A percentile compares a stretch with the other conserved stretches of the same genome.
phyloP scores from a whole-genome alignment of 2,797 vertebrate species.

The Acrossocheilus fasciatus region DNA sequence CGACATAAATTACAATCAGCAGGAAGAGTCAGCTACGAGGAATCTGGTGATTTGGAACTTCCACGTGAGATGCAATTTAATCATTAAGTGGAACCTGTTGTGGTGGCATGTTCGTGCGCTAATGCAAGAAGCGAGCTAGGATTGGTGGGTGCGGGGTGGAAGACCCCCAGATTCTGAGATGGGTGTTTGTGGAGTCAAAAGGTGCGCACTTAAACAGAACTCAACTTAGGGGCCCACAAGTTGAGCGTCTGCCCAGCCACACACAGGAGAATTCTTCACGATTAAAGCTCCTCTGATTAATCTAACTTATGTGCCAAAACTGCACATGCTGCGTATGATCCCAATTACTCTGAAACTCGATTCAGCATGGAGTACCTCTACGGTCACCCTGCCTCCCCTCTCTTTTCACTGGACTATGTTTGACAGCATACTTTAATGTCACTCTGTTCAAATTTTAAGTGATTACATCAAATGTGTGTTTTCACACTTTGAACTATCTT shows the following conservation, averaged over 20 bases:
- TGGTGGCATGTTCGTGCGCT: constrained; percentile 69
- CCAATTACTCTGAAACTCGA: constrained; percentile 90
- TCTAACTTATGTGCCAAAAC: constrained; percentile 83
- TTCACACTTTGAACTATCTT: constrained; percentile 13
- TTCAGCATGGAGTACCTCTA: constrained; percentile 81
- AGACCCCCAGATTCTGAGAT: constrained; percentile 81
- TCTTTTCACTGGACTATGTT: constrained; percentile 87
- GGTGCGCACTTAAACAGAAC: constrained; percentile 81
- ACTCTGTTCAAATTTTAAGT: constrained; percentile 68
- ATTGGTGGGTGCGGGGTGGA: constrained; percentile 49
- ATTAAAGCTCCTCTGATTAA: constrained; percentile 90
- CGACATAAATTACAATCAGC: constrained; percentile 82
- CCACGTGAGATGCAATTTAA: constrained; percentile 81
- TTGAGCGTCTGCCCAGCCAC: constrained; percentile 76
- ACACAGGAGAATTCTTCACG: constrained; percentile 81
- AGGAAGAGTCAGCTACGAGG: constrained; percentile 76
- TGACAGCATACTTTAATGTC: constrained; percentile 77
- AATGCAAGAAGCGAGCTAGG: constrained; percentile 58
- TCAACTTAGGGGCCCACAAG: constrained; percentile 75
- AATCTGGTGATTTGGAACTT: constrained; percentile 80
- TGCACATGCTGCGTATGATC: constrained; percentile 88
- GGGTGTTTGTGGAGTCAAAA: constrained; percentile 88
- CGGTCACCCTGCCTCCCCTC: constrained; percentile 79
- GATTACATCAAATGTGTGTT: constrained; percentile 69
- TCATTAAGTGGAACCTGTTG: constrained; percentile 77